phyloP scores from a whole-genome alignment of 2,113 vertebrate species.

The Prinia subflava region DNA sequence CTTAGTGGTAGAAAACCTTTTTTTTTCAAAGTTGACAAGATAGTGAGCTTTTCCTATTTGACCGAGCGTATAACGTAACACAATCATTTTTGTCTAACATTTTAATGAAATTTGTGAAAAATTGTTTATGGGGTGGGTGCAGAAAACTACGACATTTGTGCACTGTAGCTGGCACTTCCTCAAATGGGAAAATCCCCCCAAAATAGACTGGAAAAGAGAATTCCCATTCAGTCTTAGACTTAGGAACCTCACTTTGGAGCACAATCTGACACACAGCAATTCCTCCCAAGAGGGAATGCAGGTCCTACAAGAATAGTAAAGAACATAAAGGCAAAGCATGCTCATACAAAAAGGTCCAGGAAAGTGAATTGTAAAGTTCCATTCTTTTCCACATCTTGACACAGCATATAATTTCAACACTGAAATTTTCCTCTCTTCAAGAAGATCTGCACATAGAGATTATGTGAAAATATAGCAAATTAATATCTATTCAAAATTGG shows the following conservation, averaged over 20 bases:
- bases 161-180: neutral
- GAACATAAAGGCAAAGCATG: neutral
- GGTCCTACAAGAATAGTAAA: neutral
- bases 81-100: neutral
- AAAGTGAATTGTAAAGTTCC: neutral
- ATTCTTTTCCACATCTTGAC: neutral
- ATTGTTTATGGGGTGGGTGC: accelerated
- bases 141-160: neutral
- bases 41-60: neutral
- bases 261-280: neutral
- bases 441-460: neutral
- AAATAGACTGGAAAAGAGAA: neutral
- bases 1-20: neutral
- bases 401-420: neutral
- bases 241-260: neutral
- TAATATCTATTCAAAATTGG: neutral
- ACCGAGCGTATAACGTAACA: neutral
- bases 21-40: neutral
- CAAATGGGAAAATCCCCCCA: neutral
- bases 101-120: neutral
- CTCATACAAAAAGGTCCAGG: neutral
- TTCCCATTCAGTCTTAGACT: neutral
- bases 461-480: neutral
- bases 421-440: neutral
- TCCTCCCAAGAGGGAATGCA: neutral